Base-by-base conservation (phyloP, 2,888 invertebrate genomes). In the Drosophila mettleri region DNA sequence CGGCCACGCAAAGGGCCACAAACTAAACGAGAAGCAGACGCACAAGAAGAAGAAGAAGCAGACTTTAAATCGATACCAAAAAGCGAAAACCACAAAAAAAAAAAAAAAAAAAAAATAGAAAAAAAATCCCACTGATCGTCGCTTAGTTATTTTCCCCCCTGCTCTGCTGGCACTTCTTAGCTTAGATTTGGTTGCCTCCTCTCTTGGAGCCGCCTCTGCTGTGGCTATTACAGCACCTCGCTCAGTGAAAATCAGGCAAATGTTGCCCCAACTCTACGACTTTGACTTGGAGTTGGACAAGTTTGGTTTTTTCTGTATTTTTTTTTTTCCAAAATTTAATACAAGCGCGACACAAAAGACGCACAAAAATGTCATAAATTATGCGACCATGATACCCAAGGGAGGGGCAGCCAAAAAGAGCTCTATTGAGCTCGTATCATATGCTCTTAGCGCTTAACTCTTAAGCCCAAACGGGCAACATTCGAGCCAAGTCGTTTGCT, bases 331-430 rank as follows among this genome's bases (percentile, higher is more conserved):
- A 61, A 84, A 76, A 79, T 84, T 84, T 88, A 89, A 89, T 88
- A 88, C 83, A 80, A 84, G 74, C 88, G 88, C 83, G 88, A 84
- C 87, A 88, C 90, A 89, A 89, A 90, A 90, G 90, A 78, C 85
- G 81, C 74, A 84, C 89, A 89, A 88, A 89, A 89, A 89, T 90
- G 89, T 90, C 90, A 89, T 89, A 89, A 89, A 89, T 89, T 89
- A 89, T 79, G 87, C 80, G 87, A 85, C 81, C 83, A 69, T 82
- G 82, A 82, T 82, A 63, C 58, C 69, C 69, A 74, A 65, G 86
- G 82, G 88, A 70, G 72, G 88, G 86, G 88, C 63, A 72, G 58
- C 66, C 53, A 31, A 48, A 67, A 67, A 73, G 63, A 69, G 77
- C 80, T 86, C 86, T 76, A 84, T 65, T 74, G 66, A 62, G 78